These are phyloP conservation scores for Excalfactoria chinensis DNA, from an alignment of 2,113 vertebrate genomes.

Conservation along the genomic window DNA sequence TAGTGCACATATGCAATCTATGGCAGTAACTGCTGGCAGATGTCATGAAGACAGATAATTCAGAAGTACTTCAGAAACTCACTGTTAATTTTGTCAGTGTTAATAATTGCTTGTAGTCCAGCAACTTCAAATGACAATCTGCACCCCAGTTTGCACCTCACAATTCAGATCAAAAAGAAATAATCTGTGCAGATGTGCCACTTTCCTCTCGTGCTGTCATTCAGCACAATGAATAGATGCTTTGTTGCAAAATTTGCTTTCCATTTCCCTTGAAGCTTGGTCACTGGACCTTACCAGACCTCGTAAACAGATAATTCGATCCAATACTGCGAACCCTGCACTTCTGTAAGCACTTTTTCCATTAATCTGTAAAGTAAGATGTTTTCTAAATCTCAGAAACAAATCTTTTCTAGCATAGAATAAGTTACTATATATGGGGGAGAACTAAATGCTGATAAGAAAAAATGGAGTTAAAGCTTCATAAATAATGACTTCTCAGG, in stretches of 20 bases:
- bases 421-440: not conserved
- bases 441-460: not conserved
- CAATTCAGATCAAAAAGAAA: slow-evolving; percentile 11
- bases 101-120: slow-evolving; percentile 22
- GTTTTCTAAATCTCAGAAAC: not conserved
- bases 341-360: not conserved
- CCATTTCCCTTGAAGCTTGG: not conserved
- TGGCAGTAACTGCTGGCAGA: not conserved
- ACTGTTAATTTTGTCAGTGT: slow-evolving; percentile 19
- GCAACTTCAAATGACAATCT: not conserved
- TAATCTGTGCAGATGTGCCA: not conserved
- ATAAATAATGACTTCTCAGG: not conserved
- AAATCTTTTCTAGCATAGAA: not conserved
- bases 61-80: slow-evolving; percentile 17
- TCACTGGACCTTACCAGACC: not conserved
- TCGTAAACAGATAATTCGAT: not conserved
- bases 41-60: slow-evolving; percentile 21
- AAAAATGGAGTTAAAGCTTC: not conserved
- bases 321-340: not conserved
- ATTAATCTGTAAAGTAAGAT: not conserved
- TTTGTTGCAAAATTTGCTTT: not conserved
- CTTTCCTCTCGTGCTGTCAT: not conserved
- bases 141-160: not conserved
- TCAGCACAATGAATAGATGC: not conserved
- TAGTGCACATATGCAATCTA: not conserved